phyloP scores from a whole-genome alignment of 2,888 invertebrate species.

The Lasioglossum figueresi region DNA sequence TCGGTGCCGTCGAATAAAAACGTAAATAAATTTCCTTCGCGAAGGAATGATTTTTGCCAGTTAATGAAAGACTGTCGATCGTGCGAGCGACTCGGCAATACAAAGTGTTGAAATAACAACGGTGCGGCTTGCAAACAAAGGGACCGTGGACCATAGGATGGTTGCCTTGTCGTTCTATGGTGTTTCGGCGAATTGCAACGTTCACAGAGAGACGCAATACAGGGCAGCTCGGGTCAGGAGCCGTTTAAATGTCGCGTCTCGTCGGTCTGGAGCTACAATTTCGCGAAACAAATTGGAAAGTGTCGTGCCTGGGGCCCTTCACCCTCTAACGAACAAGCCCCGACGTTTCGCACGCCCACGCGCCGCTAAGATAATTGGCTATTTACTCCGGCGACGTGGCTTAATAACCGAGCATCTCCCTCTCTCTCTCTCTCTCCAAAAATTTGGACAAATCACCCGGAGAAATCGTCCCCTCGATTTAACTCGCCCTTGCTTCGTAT shows the following conservation, averaged over 20 bases:
- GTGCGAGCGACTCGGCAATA: background rate
- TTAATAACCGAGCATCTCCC: constrained; percentile 22
- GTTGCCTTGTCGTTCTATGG: background rate
- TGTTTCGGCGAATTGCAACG: background rate
- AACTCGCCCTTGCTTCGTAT: background rate
- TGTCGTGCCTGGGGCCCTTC: constrained; percentile 38
- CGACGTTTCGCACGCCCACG: constrained; percentile 55
- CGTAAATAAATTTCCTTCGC: background rate
- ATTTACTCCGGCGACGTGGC: constrained; percentile 37
- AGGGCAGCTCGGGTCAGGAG: constrained; percentile 6
- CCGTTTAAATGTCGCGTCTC: constrained; percentile 30
- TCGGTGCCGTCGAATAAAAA: background rate
- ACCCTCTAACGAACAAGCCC: constrained; percentile 36
- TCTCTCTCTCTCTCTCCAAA: background rate
- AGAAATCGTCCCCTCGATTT: background rate
- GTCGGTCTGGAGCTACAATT: constrained; percentile 26
- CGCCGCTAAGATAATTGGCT: constrained; percentile 51
- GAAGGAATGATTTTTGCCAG: background rate
- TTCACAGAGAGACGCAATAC: constrained; percentile 8
- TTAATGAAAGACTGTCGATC: background rate
- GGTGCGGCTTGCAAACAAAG: background rate
- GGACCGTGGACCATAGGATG: background rate
- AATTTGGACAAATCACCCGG: constrained; percentile 19
- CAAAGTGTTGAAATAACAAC: background rate
- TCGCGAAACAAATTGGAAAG: constrained; percentile 54